Percentiles rank a stretch among this genome's conserved stretches.
phyloP scores from a whole-genome alignment of 2,797 vertebrate species.

The Melopsittacus undulatus region DNA sequence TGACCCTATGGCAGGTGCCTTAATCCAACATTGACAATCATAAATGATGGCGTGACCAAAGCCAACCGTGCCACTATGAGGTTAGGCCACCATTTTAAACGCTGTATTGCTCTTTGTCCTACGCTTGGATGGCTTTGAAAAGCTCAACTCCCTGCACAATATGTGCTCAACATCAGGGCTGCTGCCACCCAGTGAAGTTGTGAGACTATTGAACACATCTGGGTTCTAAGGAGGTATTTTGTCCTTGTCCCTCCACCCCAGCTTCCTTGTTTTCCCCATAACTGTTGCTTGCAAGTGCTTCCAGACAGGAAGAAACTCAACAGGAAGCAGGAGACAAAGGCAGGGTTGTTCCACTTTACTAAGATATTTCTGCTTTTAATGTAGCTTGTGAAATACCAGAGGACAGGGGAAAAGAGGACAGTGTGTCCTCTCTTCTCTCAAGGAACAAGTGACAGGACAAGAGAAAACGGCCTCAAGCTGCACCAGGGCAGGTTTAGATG shows the following conservation, averaged over 20 bases:
- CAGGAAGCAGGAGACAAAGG: neutral
- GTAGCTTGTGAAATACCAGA: neutral
- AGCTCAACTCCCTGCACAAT: neutral
- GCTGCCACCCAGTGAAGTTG: neutral
- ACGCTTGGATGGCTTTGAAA: neutral
- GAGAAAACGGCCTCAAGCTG: neutral
- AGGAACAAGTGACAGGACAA: neutral
- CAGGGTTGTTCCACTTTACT: neutral
- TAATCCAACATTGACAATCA: rapidly evolving
- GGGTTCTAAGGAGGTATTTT: neutral
- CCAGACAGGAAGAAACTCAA: neutral
- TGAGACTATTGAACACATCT: rapidly evolving
- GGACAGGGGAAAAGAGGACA: neutral
- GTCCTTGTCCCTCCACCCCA: neutral
- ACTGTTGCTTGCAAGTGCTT: rapidly evolving
- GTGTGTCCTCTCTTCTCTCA: neutral
- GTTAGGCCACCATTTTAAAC: neutral
- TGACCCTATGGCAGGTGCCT: rapidly evolving
- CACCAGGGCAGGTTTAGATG: neutral
- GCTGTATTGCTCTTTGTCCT: neutral
- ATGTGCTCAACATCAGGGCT: neutral
- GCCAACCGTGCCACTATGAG: rapidly evolving
- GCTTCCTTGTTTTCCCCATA: neutral
- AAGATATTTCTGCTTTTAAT: neutral
- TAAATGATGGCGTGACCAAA: rapidly evolving